Evolutionary conservation across 2,113 vertebrate species (phyloP).

Genomic region (Eretmochelys imbricata): DNA sequence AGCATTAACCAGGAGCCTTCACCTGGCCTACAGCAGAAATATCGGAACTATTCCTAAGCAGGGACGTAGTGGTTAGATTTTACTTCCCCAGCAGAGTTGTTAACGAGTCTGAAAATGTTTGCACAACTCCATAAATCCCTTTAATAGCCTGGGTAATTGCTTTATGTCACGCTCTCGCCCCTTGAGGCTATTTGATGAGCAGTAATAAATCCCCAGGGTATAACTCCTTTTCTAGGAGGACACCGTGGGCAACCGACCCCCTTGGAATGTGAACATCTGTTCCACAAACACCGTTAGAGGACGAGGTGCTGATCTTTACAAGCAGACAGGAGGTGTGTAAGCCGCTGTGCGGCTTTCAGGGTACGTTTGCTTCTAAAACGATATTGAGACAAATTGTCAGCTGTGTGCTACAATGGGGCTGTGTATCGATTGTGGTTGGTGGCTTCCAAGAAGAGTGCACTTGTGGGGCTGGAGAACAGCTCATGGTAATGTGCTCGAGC

Average conservation of each 20-base stretch:
- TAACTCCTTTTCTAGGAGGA: conserved; percentile 17
- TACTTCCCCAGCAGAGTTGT: conserved; percentile 9
- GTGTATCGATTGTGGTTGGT: background rate
- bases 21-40: background rate
- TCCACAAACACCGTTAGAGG: background rate
- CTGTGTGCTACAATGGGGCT: background rate
- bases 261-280: background rate
- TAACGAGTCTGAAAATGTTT: conserved; percentile 28
- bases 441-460: background rate
- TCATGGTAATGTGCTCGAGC: background rate
- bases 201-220: conserved; percentile 8
- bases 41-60: background rate
- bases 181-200: conserved; percentile 15
- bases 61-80: background rate
- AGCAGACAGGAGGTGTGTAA: background rate
- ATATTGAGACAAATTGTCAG: background rate
- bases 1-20: background rate
- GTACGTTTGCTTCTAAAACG: background rate
- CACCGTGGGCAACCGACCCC: background rate
- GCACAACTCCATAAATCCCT: conserved; percentile 23
- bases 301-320: background rate
- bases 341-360: background rate
- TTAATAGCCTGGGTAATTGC: conserved; percentile 7
- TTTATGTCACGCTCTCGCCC: background rate
- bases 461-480: background rate